phyloP scores from a whole-genome alignment of 1,140 invertebrate species.

The Bombus haemorrhoidalis region DNA sequence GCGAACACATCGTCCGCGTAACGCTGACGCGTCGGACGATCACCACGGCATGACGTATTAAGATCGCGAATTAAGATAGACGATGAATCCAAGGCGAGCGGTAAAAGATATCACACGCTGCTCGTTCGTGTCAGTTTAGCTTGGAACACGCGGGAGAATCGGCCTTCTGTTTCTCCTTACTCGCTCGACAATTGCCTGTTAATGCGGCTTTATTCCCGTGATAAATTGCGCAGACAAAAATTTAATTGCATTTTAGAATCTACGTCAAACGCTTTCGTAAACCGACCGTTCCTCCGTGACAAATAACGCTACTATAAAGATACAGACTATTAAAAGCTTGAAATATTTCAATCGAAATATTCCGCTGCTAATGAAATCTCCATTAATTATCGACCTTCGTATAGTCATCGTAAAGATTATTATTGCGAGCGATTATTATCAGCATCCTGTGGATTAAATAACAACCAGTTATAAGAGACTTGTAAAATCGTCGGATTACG shows the following conservation, averaged over 20 bases:
- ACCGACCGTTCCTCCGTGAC: neutral
- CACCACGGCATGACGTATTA: conserved; percentile 63
- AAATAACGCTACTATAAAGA: neutral
- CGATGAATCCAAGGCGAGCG: conserved; percentile 55
- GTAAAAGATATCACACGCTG: conserved; percentile 66
- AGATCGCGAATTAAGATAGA: conserved; percentile 69
- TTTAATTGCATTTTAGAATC: neutral
- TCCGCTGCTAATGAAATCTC: neutral
- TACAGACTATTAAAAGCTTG: neutral
- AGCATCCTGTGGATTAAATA: neutral
- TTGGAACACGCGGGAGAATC: conserved; percentile 28
- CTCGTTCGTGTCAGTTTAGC: conserved; percentile 62
- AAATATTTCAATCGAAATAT: neutral
- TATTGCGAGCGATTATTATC: neutral
- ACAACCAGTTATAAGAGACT: neutral
- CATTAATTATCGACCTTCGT: neutral
- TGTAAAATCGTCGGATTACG: neutral
- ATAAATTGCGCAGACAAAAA: neutral
- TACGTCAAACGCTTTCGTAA: neutral
- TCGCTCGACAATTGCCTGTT: conserved; percentile 3
- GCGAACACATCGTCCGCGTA: neutral
- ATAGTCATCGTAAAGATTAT: neutral
- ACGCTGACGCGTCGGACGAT: conserved; percentile 31
- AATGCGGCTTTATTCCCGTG: neutral
- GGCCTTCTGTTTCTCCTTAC: conserved; percentile 8